Evolutionary conservation across 2,113 vertebrate genomes (phyloP).

Genomic region (Rhineura floridana): DNA sequence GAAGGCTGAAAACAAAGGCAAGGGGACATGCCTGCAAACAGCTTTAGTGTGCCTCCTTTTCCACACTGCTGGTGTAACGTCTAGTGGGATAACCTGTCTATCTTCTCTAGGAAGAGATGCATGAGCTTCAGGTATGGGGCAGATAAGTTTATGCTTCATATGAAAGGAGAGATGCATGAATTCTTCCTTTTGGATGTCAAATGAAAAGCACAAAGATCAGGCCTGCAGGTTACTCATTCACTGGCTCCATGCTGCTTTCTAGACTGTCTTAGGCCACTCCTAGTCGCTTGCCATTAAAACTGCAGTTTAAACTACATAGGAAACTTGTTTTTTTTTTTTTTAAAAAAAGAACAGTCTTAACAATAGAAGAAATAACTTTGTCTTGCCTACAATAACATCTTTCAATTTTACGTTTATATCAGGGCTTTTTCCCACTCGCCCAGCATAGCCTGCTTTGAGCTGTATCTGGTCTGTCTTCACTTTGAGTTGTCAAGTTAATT

Average conservation of each 20-base stretch:
- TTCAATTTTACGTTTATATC: neutral
- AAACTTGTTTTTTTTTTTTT: too few species aligned
- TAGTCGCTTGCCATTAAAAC: neutral
- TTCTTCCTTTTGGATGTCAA: neutral
- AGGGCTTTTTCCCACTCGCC: neutral
- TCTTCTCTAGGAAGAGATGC: neutral
- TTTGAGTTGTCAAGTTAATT: conserved; percentile 28
- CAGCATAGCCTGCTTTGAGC: neutral
- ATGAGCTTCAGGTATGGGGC: neutral
- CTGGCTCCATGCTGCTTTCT: neutral
- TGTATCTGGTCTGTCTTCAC: neutral
- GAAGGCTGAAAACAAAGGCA: neutral
- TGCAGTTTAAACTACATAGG: neutral
- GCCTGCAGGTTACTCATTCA: too few species aligned
- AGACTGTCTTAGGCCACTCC: neutral
- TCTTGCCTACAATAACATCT: neutral
- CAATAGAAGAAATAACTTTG: neutral
- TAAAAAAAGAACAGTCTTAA: too few species aligned
- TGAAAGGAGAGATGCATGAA: neutral
- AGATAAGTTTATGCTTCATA: neutral
- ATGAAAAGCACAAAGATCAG: neutral
- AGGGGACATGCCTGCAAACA: neutral
- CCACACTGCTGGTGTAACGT: neutral
- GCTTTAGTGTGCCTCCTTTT: too few species aligned
- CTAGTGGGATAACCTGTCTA: neutral